Percentiles rank a stretch among this genome's conserved stretches.
Conservation (phyloP, 1,140 invertebrate species). For the Ctenoplectra terminalis region DNA sequence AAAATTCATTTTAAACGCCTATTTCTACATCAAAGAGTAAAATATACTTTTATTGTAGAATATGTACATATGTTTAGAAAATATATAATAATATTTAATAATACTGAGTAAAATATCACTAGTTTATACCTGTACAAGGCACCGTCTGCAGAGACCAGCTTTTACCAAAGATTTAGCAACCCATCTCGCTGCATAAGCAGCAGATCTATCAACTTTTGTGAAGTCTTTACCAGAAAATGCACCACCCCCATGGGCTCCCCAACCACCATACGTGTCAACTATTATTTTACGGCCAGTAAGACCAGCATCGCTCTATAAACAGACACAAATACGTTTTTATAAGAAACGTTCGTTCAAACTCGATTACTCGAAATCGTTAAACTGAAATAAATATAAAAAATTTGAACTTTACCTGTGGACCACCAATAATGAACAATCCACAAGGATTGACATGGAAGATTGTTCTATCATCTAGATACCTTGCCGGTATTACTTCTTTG, state of each 20-base stretch:
- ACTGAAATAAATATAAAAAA: constrained; percentile 3
- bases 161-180: constrained; percentile 97
- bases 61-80: too few species aligned
- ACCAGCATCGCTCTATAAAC: constrained; percentile 94
- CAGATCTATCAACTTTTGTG: constrained; percentile 98
- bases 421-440: constrained; percentile 97
- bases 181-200: constrained; percentile 98
- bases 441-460: constrained; percentile 99
- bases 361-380: too few species aligned
- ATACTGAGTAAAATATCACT: neutral
- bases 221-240: constrained; percentile 99
- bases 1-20: constrained; percentile 69
- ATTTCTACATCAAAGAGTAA: neutral
- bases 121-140: constrained; percentile 90
- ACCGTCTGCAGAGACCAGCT: constrained; percentile 93
- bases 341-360: too few species aligned
- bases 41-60: too few species aligned
- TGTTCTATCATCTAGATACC: constrained; percentile 96
- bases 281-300: constrained; percentile 98
- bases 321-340: neutral
- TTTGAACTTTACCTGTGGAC: constrained; percentile 91
- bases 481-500: constrained; percentile 94
- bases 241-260: constrained; percentile 98
- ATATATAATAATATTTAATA: neutral
- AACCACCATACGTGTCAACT: constrained; percentile 99